These are phyloP conservation scores for Drosophila sordidula DNA, from an alignment of 2,888 invertebrate genomes.

Conservation along the genomic window DNA sequence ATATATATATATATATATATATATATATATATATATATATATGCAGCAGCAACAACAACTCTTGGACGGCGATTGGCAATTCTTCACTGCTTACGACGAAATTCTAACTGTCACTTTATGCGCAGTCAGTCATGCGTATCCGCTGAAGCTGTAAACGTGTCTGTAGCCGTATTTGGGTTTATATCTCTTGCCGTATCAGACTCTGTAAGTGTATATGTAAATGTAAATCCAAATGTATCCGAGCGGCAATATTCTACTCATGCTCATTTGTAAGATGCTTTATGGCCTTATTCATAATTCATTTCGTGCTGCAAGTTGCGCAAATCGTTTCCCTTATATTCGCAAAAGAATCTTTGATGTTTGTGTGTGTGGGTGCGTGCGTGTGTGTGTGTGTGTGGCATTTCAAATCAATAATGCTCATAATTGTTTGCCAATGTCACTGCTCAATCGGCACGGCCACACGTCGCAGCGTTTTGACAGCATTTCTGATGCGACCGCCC, in stretches of 20 bases:
- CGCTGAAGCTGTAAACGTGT: slow-evolving; percentile 4
- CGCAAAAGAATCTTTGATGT: slow-evolving; percentile 19
- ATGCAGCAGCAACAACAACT: background rate
- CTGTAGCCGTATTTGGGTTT: slow-evolving; percentile 7
- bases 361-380: background rate
- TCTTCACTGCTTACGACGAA: slow-evolving; percentile 35
- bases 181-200: background rate
- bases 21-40: background rate
- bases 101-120: slow-evolving; percentile 57
- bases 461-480: slow-evolving; percentile 3
- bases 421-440: slow-evolving; percentile 46
- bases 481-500: slow-evolving; percentile 1
- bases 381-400: slow-evolving; percentile 8
- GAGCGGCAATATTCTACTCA: slow-evolving; percentile 3
- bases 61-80: slow-evolving; percentile 5
- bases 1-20: slow-evolving; percentile 2
- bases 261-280: slow-evolving; percentile 38
- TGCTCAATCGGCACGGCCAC: slow-evolving; percentile 21
- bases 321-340: slow-evolving; percentile 20
- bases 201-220: background rate
- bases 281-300: slow-evolving; percentile 66
- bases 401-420: slow-evolving; percentile 33
- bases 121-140: slow-evolving; percentile 45
- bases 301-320: slow-evolving; percentile 31
- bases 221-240: slow-evolving; percentile 7